These are phyloP conservation scores for Drosophila niveifrons DNA, from an alignment of 2,888 invertebrate species.

Conservation along the genomic window DNA sequence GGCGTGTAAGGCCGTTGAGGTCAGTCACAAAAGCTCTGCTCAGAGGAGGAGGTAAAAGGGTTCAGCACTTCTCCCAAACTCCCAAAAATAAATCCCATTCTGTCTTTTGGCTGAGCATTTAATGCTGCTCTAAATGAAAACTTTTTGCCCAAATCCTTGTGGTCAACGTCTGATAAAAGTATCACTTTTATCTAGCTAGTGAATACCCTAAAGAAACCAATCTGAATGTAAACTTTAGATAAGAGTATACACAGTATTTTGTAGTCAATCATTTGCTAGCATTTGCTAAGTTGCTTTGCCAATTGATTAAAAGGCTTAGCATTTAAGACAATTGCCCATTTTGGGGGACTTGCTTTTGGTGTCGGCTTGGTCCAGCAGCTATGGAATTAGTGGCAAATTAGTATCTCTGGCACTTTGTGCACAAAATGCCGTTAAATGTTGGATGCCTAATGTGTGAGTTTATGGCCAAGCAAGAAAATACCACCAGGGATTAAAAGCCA, in stretches of 20 bases:
- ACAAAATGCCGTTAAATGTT: conserved; percentile 67
- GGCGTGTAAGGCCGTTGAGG: conserved; percentile 55
- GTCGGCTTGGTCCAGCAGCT: conserved; percentile 13
- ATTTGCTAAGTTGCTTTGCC: conserved; percentile 61
- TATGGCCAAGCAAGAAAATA: conserved; percentile 50
- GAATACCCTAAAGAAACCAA: conserved; percentile 19
- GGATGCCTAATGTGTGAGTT: conserved; percentile 73
- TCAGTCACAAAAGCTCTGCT: conserved; percentile 25
- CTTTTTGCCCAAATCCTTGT: conserved; percentile 58
- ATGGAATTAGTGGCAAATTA: conserved; percentile 69
- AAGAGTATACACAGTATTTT: conserved; percentile 24
- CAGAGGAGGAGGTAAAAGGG: conserved; percentile 34
- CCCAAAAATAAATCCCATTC: conserved; percentile 29
- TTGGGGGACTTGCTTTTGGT: conserved; percentile 33
- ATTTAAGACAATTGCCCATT: conserved; percentile 71
- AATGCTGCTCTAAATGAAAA: conserved; percentile 73
- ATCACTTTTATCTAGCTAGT: conserved; percentile 5
- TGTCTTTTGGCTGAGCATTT: conserved; percentile 74
- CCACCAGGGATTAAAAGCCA: conserved; percentile 24
- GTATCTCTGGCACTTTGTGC: conserved; percentile 51
- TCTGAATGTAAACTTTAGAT: neutral
- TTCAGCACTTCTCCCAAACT: conserved; percentile 4
- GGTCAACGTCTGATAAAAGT: conserved; percentile 54
- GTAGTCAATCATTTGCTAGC: neutral
- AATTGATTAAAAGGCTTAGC: conserved; percentile 80